Conservation (phyloP, 2,888 invertebrate genomes). For the Sesia bembeciformis region DNA sequence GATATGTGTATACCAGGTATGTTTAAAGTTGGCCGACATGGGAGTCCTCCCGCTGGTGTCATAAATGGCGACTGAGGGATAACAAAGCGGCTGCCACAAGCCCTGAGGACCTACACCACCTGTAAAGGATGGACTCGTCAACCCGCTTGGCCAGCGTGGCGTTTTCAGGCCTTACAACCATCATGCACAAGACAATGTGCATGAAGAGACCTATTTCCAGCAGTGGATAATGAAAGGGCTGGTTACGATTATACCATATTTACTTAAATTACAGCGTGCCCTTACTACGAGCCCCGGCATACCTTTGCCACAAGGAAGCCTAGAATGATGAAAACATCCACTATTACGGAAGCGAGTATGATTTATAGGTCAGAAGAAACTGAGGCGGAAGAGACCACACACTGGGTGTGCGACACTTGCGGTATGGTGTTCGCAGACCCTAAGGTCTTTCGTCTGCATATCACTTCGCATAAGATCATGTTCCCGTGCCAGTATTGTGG, state of each 20-base stretch:
- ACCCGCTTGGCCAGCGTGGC: too few relatives aligned
- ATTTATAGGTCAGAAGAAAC: not conserved
- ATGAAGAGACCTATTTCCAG: too few relatives aligned
- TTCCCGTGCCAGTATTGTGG: conserved; percentile 53
- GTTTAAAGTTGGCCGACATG: too few relatives aligned
- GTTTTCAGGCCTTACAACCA: too few relatives aligned
- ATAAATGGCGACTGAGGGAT: too few relatives aligned
- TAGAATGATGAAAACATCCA: conserved; percentile 18
- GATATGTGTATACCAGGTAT: too few relatives aligned
- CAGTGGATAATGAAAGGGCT: too few relatives aligned
- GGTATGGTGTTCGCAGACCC: conserved; percentile 38
- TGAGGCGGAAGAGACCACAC: conserved; percentile 10
- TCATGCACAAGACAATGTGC: too few relatives aligned
- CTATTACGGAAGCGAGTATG: conserved; percentile 1
- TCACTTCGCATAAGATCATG: conserved; percentile 34
- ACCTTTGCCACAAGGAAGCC: conserved; percentile 36
- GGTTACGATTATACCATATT: not conserved
- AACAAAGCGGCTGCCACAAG: too few relatives aligned
- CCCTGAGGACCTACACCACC: too few relatives aligned
- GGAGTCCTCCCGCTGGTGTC: too few relatives aligned
- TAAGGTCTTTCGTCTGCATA: conserved; percentile 39
- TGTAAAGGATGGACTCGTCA: too few relatives aligned
- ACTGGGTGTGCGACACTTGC: conserved; percentile 53
- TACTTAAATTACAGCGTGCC: conserved; percentile 35
- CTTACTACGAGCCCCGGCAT: conserved; percentile 54